A percentile compares a stretch with the other conserved stretches of the same genome.
Conservation (phyloP, 1,140 invertebrate genomes). For the Cotesia vestalis region DNA sequence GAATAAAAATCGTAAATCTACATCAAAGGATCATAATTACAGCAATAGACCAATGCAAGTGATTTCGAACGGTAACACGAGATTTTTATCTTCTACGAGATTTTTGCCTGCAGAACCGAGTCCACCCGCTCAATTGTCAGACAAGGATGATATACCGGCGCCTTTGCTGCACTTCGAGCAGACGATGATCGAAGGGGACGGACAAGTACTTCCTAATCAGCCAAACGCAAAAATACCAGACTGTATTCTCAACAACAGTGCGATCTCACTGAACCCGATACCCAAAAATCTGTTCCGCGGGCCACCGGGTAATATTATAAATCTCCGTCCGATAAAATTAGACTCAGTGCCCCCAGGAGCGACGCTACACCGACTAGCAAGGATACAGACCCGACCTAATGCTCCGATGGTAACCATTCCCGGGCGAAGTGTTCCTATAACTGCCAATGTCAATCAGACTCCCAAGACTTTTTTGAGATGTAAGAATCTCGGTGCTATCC, state of each 20-base stretch:
- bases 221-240: constrained; percentile 19
- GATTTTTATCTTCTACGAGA: constrained; percentile 11
- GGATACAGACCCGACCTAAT: not conserved
- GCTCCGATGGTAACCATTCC: constrained; percentile 57
- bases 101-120: not conserved
- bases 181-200: constrained; percentile 53
- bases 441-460: not conserved
- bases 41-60: not conserved
- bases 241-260: constrained; percentile 35
- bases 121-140: not conserved
- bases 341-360: constrained; percentile 18
- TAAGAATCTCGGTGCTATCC: no score
- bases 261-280: constrained; percentile 43
- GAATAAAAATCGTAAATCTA: constrained; percentile 30
- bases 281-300: constrained; percentile 47
- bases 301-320: constrained; percentile 22
- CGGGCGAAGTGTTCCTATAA: constrained; percentile 21
- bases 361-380: not conserved
- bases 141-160: constrained; percentile 40
- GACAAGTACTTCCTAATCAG: constrained; percentile 13
- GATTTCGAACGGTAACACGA: constrained; percentile 8
- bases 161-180: constrained; percentile 53
- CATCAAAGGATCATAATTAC: not conserved
- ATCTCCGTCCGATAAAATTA: constrained; percentile 34
- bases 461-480: not conserved